Evolutionary conservation across 1,140 invertebrate species (phyloP), one percentile per base, ranked within the genome.

Genomic region (Hypsibius dujardini): DNA sequence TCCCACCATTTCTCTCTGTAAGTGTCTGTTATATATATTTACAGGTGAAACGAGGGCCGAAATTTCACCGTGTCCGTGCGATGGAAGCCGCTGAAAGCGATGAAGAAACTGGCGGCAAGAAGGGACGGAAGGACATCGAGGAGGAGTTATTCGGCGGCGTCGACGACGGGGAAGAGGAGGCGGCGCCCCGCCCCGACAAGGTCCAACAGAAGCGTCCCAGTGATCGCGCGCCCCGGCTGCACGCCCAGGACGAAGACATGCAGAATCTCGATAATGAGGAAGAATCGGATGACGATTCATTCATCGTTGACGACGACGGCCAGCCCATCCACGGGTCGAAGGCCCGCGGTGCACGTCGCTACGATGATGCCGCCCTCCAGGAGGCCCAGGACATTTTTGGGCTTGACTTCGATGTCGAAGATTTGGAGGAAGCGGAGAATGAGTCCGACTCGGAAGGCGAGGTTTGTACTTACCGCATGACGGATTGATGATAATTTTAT

Each of bases 381-480:
- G 92, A 98, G 81, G 95, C 95, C 70, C 93, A 98, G 80, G 95
- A 99, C 77, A 96, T 98, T 74, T 99, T 98, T 80, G 96, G 95
- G 71, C 93, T 97, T 42, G 92, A 98, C 78, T 97, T 98, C 82
- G 94, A 99, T 80, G 96, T 90, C 79, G 90, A 94, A 74, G 93
- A 96, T 75, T 93, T 96, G 82, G 86, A 87, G 47, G 88, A 90
- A 77, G 90, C 89, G 80, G 90, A 86, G 40, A 89, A 90, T 2
- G 89, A 90, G 71, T 87, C 89, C 73, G 89, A 90, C 76, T 90
- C 92, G 73, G 89, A 90, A 69, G 87, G 88, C 60, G 85, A 86
- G 1, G 14, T 70, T 1, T 59, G 67, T 47, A 70, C 2, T 59
- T 40, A n/a, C 47, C 12, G 7, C 3, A 72, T 72, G 0, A 56